Evolutionary conservation across 2,113 vertebrate genomes (phyloP), one percentile per base, ranked within the genome.

Genomic region (Hucho hucho): DNA sequence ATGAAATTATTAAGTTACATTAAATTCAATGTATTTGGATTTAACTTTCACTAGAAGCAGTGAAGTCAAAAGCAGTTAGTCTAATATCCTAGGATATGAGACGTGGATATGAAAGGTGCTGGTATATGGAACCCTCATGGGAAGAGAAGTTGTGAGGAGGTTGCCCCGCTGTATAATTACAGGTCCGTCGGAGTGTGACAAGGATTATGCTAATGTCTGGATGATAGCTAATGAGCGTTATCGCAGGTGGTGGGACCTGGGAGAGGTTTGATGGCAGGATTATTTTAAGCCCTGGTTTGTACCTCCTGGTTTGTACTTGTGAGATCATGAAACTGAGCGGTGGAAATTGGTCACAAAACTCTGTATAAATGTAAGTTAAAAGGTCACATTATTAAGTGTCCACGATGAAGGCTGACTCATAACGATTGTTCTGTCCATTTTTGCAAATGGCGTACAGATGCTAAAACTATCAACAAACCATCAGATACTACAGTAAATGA

Each of bases 121-220:
- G 26, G 11, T 2, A 67, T 1, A 67, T 22, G 32, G 18, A n/a
- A n/a, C n/a, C 28, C 32, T 68, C 32, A n/a, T 28, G 65, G 32
- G 32, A 22, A 43, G 29, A 68, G 7, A 7, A 43, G 37, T 43
- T 63, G 59, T 63, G 20, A 25, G 6, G 32, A 37, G 13, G 13
- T 67, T 43, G 37, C 37, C 37, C 37, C 37, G 9, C 12, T 20
- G 65, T n/a, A 18, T 43, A 43, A 43, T 43, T 68, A 68, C 18
- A 68, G 16, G 9, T 43, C 20, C 29, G 9, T 37, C 6, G 32
- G 65, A 37, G 65, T 68, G 65, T 43, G 65, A 68, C 65, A 68
- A 16, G 65, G 65, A 68, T 68, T 68, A 11, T 68, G 65, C 65
- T n/a, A 68, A 68, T 68, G 32, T 43, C 3, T 37, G 32, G 18